phyloP scores from a whole-genome alignment of 2,113 vertebrate species.

The Paedocypris sp. region DNA sequence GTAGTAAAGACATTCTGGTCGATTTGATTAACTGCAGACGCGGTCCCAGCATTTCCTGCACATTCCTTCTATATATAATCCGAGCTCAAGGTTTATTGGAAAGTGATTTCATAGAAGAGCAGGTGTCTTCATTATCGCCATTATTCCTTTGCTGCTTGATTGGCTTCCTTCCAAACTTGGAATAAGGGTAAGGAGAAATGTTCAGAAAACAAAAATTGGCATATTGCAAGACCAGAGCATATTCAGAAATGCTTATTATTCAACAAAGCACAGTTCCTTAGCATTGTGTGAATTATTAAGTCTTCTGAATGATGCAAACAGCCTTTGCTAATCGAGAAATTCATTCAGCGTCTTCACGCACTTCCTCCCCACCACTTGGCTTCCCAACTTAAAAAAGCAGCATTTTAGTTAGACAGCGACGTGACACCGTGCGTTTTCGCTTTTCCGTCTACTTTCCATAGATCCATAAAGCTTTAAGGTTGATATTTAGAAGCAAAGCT shows the following conservation, averaged over 20 bases:
- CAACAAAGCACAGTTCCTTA: neutral
- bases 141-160: conserved; percentile 25
- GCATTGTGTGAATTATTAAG: neutral
- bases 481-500: neutral
- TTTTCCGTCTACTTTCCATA: neutral
- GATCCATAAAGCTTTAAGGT: neutral
- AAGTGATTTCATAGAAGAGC: conserved; percentile 32
- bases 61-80: neutral
- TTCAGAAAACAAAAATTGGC: conserved; percentile 22
- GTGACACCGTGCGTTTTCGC: neutral
- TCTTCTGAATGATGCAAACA: conserved; percentile 26
- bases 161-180: conserved; percentile 23
- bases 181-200: conserved; percentile 24
- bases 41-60: neutral
- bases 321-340: conserved; percentile 41
- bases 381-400: no score
- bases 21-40: neutral
- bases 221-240: conserved; percentile 3
- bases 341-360: conserved; percentile 29
- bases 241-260: neutral
- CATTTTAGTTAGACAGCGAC: neutral
- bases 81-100: conserved; percentile 11
- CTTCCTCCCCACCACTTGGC: neutral
- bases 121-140: conserved; percentile 39
- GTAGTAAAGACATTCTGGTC: neutral